These are phyloP conservation scores for Pseudopleuronectes americanus DNA, from an alignment of 2,797 vertebrate species.

Conservation along the genomic window DNA sequence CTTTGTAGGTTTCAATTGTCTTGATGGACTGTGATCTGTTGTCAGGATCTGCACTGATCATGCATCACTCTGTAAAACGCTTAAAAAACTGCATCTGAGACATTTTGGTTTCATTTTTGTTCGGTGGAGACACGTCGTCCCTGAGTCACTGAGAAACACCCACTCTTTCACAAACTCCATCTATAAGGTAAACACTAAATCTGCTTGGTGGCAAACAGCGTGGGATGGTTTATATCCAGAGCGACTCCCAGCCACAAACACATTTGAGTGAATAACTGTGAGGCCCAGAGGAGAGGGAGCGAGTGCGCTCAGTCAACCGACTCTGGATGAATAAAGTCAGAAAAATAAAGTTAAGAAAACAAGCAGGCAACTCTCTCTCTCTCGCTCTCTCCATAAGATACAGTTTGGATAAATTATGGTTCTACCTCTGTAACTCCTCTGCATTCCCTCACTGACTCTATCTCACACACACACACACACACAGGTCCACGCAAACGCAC, in stretches of 20 bases:
- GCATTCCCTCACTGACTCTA: conserved; percentile 33
- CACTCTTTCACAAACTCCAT: conserved; percentile 15
- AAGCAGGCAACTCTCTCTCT: conserved; percentile 1
- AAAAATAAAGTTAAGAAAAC: conserved; percentile 44
- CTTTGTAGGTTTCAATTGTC: no score
- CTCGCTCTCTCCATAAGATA: conserved; percentile 18
- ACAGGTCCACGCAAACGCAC: background rate
- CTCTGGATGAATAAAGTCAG: conserved; percentile 44
- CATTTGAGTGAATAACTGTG: conserved; percentile 43
- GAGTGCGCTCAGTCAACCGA: conserved; percentile 51
- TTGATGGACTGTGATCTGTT: no score
- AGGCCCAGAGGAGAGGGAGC: conserved; percentile 17
- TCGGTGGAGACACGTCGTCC: no score
- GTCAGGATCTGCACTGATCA: background rate
- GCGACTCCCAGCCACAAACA: conserved; percentile 13
- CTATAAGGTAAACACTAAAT: conserved; percentile 26
- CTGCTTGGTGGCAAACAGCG: conserved; percentile 24
- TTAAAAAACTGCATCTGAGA: background rate
- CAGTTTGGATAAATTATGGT: conserved; percentile 44
- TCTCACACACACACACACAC: conserved; percentile 9
- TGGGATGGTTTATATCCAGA: conserved; percentile 11
- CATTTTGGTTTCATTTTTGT: no score
- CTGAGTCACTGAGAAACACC: background rate
- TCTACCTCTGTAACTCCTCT: conserved; percentile 50
- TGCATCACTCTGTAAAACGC: background rate